Evolutionary conservation across 2,888 invertebrate genomes (phyloP).

Genomic region (Drosophila villosipedis): DNA sequence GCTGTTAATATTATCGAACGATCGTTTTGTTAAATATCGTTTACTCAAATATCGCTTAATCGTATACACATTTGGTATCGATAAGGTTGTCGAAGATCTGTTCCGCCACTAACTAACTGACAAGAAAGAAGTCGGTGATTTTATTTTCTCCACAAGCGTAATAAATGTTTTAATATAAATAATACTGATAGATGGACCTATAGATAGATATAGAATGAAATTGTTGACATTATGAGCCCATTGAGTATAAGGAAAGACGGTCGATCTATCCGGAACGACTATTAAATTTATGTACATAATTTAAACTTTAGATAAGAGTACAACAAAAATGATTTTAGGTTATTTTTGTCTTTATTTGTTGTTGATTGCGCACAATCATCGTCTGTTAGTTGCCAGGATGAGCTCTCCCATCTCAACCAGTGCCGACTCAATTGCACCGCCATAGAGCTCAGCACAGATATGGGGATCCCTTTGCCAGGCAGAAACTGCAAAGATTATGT

Average conservation of each 20-base stretch:
- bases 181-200: background rate
- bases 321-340: background rate
- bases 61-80: background rate
- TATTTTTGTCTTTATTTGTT: background rate
- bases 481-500: constrained; percentile 91
- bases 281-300: background rate
- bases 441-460: constrained; percentile 86
- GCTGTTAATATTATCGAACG: background rate
- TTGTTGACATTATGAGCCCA: background rate
- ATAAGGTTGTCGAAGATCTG: background rate
- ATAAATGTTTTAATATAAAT: background rate
- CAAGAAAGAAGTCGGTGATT: background rate
- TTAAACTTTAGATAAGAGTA: background rate
- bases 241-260: background rate
- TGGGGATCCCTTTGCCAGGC: constrained; percentile 88
- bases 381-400: background rate
- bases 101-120: background rate
- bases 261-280: background rate
- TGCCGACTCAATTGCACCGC: constrained; percentile 24
- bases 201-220: background rate
- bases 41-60: background rate
- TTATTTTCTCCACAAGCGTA: no score
- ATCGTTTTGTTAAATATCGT: background rate
- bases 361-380: background rate
- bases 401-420: constrained; percentile 43